Conservation (phyloP, 2,888 invertebrate genomes). For the Hedychridium roseum region DNA sequence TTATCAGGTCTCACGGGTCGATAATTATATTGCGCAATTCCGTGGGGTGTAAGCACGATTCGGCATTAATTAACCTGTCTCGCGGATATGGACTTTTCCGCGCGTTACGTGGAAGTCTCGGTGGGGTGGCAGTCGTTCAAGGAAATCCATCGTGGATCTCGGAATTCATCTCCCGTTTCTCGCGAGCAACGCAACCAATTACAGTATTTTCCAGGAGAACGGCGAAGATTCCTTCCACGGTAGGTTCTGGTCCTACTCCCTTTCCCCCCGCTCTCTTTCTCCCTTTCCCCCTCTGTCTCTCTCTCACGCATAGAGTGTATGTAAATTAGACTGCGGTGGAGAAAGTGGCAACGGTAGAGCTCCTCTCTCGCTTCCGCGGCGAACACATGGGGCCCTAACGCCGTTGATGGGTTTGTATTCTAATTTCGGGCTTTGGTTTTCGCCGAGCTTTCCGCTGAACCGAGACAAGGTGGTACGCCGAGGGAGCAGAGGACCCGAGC, state of each 20-base stretch:
- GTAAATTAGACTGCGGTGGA: conserved; percentile 58
- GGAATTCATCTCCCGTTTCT: conserved; percentile 45
- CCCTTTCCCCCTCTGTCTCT: conserved; percentile 12
- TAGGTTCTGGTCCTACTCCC: conserved; percentile 29
- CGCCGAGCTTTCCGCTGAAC: conserved; percentile 35
- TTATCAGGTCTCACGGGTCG: no score
- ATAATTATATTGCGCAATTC: no score
- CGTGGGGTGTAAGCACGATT: no score
- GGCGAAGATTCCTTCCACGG: conserved; percentile 46
- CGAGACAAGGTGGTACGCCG: conserved; percentile 29
- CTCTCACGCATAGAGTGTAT: conserved; percentile 50
- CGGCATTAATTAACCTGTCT: not conserved
- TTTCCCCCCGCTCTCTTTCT: conserved; percentile 25
- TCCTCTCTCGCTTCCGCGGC: conserved; percentile 18
- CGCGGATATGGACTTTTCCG: no score
- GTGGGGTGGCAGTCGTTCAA: not conserved
- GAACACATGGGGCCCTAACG: conserved; percentile 49
- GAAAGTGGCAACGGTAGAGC: conserved; percentile 28
- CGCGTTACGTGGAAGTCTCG: no score
- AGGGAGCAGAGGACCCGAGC: conserved; percentile 2
- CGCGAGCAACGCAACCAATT: conserved; percentile 54
- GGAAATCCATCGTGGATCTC: conserved; percentile 42
- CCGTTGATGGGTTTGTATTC: conserved; percentile 54
- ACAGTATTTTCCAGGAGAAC: conserved; percentile 60
- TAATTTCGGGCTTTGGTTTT: conserved; percentile 60